Evolutionary conservation across 2,888 invertebrate genomes (phyloP), one percentile per base, ranked within the genome.

Genomic region (Tachystola acroxantha): DNA sequence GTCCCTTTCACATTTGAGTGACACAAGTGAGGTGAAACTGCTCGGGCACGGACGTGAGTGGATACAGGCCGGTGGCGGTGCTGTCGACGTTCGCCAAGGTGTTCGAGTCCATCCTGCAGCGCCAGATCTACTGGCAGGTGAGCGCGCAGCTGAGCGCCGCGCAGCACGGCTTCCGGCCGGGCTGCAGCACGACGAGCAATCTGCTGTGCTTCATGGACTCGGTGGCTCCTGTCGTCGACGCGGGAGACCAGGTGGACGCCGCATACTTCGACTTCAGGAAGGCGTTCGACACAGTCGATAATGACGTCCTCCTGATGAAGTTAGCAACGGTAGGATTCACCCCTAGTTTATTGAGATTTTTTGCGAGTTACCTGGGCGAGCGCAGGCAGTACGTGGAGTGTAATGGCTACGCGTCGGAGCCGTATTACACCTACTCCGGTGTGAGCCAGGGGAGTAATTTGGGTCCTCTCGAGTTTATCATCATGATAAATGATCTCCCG

Each of bases 51-150:
- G 32, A 39, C 0, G 32, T 37, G 7, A 14, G 27, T n/a, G 20
- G 25, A 7, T 42, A 36, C 22, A 35, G 42, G 10, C 42, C 42
- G 2, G 36, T 44, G 3, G 45, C 40, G 0, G 14, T 45, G 3
- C 16, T 45, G 7, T 39, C 35, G 4, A 25, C 40, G 2, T 40
- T 42, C 10, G 45, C 45, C 0, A 41, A 46, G 10, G 24, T 45
- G 7, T 37, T 39, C 13, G 39, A 41, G 29, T 30, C 34, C 3
- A 19, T 19, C 1, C 9, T 32, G 3, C 13, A 25, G n/a, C 1
- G 14, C 1, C 6, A 1, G 6, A 32, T 32, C 9, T 25, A 7
- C 7, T 3, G 11, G 9, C 32, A 32, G 11, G 11, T 32, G 12
- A 10, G 12, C 3, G 32, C 26, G 6, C 20, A 16, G 6, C 20